A percentile compares a stretch with the other conserved stretches of the same genome.
phyloP scores from a whole-genome alignment of 2,888 invertebrate genomes.

The Erebia aethiops region DNA sequence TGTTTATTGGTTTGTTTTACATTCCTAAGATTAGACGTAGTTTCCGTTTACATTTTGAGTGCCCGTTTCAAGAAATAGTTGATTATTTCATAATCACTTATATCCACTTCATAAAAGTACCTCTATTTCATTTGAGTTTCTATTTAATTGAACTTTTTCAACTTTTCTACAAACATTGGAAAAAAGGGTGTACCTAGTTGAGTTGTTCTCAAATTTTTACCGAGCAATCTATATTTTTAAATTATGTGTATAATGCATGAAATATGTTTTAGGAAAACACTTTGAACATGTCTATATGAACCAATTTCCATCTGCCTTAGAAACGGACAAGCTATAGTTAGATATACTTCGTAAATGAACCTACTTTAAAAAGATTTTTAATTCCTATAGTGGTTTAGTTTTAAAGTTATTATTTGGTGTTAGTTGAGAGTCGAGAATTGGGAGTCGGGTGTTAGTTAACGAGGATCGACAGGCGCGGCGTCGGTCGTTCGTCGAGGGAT shows the following conservation, averaged over 20 bases:
- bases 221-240: no score
- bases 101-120: neutral
- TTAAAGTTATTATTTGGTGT: neutral
- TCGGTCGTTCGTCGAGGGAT: conserved; percentile 17
- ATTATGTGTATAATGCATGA: no score
- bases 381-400: no score
- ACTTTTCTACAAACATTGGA: no score
- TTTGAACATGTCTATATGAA: no score
- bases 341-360: no score
- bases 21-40: neutral
- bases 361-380: no score
- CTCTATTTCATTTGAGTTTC: neutral
- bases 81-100: neutral
- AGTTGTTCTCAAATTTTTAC: no score
- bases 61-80: neutral
- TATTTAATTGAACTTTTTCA: neutral
- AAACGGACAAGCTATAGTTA: no score
- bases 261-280: no score
- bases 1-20: neutral
- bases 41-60: neutral
- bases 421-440: neutral
- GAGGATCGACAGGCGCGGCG: conserved; percentile 17
- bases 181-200: no score
- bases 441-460: conserved; percentile 1
- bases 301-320: no score